phyloP scores from a whole-genome alignment of 2,797 vertebrate genomes.

The Rhincodon typus region DNA sequence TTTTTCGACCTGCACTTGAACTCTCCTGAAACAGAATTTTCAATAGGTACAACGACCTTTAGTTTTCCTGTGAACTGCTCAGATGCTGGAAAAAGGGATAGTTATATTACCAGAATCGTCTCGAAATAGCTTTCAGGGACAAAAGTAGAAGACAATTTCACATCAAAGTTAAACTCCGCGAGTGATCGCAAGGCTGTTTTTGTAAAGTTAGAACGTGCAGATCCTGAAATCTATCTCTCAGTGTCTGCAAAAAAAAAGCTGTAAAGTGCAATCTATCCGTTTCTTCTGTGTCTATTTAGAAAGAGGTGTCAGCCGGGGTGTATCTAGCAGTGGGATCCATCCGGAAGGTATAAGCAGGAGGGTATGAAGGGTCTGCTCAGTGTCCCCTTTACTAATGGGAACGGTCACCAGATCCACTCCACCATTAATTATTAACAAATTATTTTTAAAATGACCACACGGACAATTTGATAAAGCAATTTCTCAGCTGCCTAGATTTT shows the following conservation, averaged over 20 bases:
- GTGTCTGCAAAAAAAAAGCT: background rate
- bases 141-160: background rate
- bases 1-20: constrained; percentile 95
- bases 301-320: constrained; percentile 96
- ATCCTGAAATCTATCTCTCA: background rate
- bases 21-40: constrained; percentile 77
- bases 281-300: constrained; percentile 86
- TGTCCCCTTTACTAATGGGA: background rate
- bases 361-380: background rate
- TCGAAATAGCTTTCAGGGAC: constrained; percentile 63
- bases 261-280: background rate
- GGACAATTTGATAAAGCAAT: background rate
- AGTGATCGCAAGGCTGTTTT: background rate
- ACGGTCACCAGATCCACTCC: background rate
- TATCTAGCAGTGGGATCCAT: constrained; percentile 99
- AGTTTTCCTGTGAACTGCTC: constrained; percentile 42
- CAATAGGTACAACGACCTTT: constrained; percentile 75
- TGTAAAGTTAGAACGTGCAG: constrained; percentile 7
- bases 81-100: constrained; percentile 73
- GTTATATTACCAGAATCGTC: constrained; percentile 75
- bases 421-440: background rate
- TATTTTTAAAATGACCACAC: background rate
- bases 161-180: constrained; percentile 31
- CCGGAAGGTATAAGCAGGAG: constrained; percentile 66
- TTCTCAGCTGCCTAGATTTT: too few species aligned